Conservation (phyloP, 1,140 invertebrate genomes). For the Telenomus remus region DNA sequence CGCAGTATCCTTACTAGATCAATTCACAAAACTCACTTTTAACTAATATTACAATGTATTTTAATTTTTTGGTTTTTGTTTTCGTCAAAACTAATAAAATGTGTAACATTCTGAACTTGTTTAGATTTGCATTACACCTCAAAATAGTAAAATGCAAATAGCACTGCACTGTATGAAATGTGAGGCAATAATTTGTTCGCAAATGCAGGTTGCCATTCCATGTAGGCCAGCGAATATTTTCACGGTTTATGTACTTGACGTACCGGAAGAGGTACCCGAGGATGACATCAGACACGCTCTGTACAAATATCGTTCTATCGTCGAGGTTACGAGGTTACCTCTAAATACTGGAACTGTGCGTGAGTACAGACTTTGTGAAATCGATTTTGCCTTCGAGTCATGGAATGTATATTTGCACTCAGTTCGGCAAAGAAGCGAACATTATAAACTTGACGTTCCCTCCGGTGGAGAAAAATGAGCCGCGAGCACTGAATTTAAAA, state of each 20-base stretch:
- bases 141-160: too few relatives aligned
- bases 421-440: slow-evolving; percentile 37
- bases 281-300: slow-evolving; percentile 88
- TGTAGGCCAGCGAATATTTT: slow-evolving; percentile 89
- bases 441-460: slow-evolving; percentile 44
- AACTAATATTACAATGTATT: too few relatives aligned
- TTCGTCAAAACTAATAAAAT: too few relatives aligned
- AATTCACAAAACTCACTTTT: too few relatives aligned
- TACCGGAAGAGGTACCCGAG: slow-evolving; percentile 87
- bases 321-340: slow-evolving; percentile 82
- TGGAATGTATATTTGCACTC: slow-evolving; percentile 53
- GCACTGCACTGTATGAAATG: too few relatives aligned
- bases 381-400: slow-evolving; percentile 51
- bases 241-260: slow-evolving; percentile 85
- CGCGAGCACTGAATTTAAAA: slow-evolving; percentile 29
- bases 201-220: slow-evolving; percentile 83
- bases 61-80: too few relatives aligned
- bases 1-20: too few relatives aligned
- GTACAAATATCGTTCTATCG: slow-evolving; percentile 86
- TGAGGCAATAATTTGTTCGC: slow-evolving; percentile 35
- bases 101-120: too few relatives aligned
- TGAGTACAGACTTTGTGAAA: slow-evolving; percentile 64
- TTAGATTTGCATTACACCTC: too few relatives aligned
- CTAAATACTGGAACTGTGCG: slow-evolving; percentile 71
- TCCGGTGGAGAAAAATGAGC: slow-evolving; percentile 19